A percentile compares a stretch with the other conserved stretches of the same genome.
Evolutionary conservation across 2,113 vertebrate species (phyloP).

Genomic region (Dinomys branickii): DNA sequence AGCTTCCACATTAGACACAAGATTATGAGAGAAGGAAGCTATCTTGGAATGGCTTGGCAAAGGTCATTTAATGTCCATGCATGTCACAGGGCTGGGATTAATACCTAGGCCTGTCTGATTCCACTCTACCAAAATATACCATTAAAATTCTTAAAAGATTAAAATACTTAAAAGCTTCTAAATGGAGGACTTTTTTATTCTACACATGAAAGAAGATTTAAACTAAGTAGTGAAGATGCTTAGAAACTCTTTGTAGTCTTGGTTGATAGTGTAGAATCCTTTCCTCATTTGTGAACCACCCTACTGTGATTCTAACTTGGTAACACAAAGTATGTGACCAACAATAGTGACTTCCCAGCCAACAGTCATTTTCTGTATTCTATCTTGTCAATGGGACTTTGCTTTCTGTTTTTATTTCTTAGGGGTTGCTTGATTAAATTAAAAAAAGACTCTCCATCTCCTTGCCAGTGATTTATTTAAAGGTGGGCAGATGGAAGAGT

Average conservation of each 20-base stretch:
- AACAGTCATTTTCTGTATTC: background rate
- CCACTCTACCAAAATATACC: background rate
- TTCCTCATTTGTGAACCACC: background rate
- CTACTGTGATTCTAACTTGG: background rate
- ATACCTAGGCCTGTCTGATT: background rate
- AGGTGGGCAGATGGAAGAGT: background rate
- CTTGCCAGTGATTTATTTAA: constrained; percentile 34
- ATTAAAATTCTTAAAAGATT: background rate
- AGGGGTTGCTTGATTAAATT: background rate
- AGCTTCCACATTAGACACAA: constrained; percentile 28
- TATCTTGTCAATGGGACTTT: background rate
- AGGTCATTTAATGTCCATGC: background rate
- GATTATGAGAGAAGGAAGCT: constrained; percentile 13
- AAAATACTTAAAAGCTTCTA: background rate
- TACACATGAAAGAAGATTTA: background rate
- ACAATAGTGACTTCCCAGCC: background rate
- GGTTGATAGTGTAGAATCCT: background rate
- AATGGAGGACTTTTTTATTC: background rate
- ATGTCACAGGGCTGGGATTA: background rate
- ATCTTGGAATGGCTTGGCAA: background rate
- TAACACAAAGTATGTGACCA: background rate
- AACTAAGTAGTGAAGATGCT: constrained; percentile 22
- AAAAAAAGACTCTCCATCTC: background rate
- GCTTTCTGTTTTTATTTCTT: background rate
- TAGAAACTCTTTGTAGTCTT: background rate